Evolutionary conservation across 2,888 invertebrate genomes (phyloP), one percentile per base, ranked within the genome.

Genomic region (Erebia palarica): DNA sequence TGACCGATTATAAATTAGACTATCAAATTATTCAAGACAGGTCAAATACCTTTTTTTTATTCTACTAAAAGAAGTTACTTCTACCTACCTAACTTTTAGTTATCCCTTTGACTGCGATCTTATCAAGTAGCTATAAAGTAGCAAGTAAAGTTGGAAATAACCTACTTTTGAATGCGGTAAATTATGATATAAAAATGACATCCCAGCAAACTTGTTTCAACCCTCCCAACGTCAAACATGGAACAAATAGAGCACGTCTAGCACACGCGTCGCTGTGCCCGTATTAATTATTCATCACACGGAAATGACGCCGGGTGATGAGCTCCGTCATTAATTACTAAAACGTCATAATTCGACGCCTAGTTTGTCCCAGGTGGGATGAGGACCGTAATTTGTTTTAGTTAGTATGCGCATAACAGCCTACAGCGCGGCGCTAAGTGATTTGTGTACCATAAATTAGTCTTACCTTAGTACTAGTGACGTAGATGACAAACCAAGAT

Each of bases 291-390:
- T 76, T 87, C 86, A 86, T 88, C 87, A 87, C 79, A 79, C 73
- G 65, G 76, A 74, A 76, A 71, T 81, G 81, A 80, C 78, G 80
- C 78, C 78, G 77, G 76, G 76, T 78, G 80, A 81, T 78, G 81
- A 78, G 82, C 79, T 78, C 74, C 75, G 79, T 82, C 82, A 89
- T 90, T 89, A 88, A 90, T 90, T 86, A 78, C 73, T 75, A 86
- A 82, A 86, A 84, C 78, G 84, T 86, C 85, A 88, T 85, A 80
- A 85, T 83, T 85, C 77, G 81, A 81, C 77, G 81, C 77, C 82
- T 78, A 81, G 79, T 81, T 79, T 74, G 84, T 78, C 84, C 80
- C 89, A 90, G 88, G 88, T 89, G 89, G 73, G 73, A 63, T 81
- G 81, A 76, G 76, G 81, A 80, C 84, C 81, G 78, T 84, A 80